Evolutionary conservation across 35 echinoderm and acorn worm species (phyloP), one percentile per base, ranked within the genome.

Genomic region (Acanthaster planci): DNA sequence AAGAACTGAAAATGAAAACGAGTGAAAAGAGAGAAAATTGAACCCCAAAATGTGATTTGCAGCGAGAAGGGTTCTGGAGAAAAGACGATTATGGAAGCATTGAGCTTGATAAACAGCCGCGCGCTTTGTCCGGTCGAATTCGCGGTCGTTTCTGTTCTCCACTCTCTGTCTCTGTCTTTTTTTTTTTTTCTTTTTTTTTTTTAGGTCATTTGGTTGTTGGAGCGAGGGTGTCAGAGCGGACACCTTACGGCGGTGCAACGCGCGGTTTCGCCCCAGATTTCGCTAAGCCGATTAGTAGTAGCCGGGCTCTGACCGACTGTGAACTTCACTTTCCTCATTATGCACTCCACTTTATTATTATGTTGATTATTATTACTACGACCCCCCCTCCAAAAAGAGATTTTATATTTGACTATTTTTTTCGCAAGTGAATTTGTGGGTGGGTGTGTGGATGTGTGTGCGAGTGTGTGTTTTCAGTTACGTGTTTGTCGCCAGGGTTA

Each of bases 181-280:
- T 67, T 67, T 31, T 72, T 72, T 29, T 14, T 34, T 29, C 10
- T 10, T 26, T 34, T 23, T 34, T 34, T 31, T 72, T 72, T 72
- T 72, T 72, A 72, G 64, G 64, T 72, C 64, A 72, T 26, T 72
- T 34, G 26, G 64, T 72, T 72, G 26, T 14, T 26, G 22, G 64
- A 72, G 26, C 30, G 64, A 72, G 26, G 64, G 64, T 72, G 64
- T 19, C 30, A 9, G 64, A 31, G 9, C 14, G 64, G 29, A 72
- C 64, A 72, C 26, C 64, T 72, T 72, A 72, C 30, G 64, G 64
- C 64, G 29, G 22, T 72, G 26, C 34, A 14, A 12, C 34, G 26
- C 64, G 64, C 64, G 22, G 64, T 72, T 72, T 72, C 64, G 64
- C 64, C 64, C 64, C 30, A 72, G 64, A 72, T 72, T 72, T 29